These are phyloP conservation scores for Athalia rosae DNA, from an alignment of 2,888 invertebrate genomes.

Conservation along the genomic window DNA sequence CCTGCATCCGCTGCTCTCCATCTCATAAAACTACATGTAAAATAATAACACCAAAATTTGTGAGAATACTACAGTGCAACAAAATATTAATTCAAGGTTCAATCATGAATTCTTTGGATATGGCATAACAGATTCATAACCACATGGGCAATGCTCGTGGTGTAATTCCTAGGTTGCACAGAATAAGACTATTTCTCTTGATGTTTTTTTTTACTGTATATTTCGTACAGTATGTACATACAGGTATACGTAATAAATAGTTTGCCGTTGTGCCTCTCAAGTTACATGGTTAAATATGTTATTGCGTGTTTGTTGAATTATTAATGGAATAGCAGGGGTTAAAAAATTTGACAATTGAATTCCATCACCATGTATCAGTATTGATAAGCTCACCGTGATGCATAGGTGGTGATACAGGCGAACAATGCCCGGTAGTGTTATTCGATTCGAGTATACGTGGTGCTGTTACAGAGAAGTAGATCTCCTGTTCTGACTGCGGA, in stretches of 20 bases:
- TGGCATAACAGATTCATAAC: slow-evolving; percentile 42
- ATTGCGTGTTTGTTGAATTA: not conserved
- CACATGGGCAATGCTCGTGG: slow-evolving; percentile 2
- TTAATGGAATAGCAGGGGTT: not conserved
- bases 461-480: slow-evolving; percentile 93
- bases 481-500: slow-evolving; percentile 88
- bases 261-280: no score
- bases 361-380: slow-evolving; percentile 27
- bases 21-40: not conserved
- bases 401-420: slow-evolving; percentile 68
- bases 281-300: no score
- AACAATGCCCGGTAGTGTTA: slow-evolving; percentile 63
- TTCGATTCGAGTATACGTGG: slow-evolving; percentile 88
- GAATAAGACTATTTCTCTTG: not conserved
- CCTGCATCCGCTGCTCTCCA: not conserved
- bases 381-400: slow-evolving; percentile 63
- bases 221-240: no score
- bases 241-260: no score
- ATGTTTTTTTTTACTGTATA: no score
- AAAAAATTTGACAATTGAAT: slow-evolving; percentile 2
- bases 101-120: slow-evolving; percentile 35
- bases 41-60: not conserved
- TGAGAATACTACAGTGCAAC: not conserved
- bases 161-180: not conserved
- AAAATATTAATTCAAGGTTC: slow-evolving; percentile 4